Evolutionary conservation across 2,797 vertebrate species (phyloP).

Genomic region (Okamejei kenojei): DNA sequence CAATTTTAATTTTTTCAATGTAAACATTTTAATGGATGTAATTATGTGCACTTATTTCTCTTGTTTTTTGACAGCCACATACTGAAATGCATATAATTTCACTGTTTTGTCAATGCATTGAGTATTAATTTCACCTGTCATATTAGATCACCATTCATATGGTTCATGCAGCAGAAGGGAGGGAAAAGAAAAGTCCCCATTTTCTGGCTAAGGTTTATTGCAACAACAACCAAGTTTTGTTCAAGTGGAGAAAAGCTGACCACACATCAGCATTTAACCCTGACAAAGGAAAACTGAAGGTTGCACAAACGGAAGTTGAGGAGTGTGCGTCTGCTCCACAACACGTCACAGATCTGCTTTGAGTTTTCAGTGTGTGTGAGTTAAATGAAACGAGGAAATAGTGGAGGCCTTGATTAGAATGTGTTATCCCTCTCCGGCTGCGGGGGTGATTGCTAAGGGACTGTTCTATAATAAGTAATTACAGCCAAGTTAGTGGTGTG

Average conservation of each 20-base stretch:
- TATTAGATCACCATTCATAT: background rate
- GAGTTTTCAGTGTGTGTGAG: background rate
- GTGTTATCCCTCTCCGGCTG: too few relatives aligned
- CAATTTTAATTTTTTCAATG: slow-evolving; percentile 14
- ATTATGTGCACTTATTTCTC: background rate
- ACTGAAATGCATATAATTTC: background rate
- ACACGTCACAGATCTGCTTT: background rate
- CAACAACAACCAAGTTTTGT: background rate
- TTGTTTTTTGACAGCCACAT: background rate
- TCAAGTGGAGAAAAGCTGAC: background rate
- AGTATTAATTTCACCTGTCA: background rate
- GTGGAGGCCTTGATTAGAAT: too few relatives aligned
- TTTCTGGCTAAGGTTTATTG: background rate
- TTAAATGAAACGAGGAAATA: too few relatives aligned
- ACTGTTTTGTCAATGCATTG: background rate
- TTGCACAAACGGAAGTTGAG: background rate
- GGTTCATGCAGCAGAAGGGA: background rate
- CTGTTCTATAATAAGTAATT: too few relatives aligned
- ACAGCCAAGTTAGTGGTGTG: too few relatives aligned
- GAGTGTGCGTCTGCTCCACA: background rate
- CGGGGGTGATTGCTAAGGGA: too few relatives aligned
- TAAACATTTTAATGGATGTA: slow-evolving; percentile 16
- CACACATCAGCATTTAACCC: background rate
- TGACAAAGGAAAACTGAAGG: background rate
- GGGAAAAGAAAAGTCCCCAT: too few relatives aligned